phyloP scores from a whole-genome alignment of 2,113 vertebrate genomes.

The Nesogale talazaci region DNA sequence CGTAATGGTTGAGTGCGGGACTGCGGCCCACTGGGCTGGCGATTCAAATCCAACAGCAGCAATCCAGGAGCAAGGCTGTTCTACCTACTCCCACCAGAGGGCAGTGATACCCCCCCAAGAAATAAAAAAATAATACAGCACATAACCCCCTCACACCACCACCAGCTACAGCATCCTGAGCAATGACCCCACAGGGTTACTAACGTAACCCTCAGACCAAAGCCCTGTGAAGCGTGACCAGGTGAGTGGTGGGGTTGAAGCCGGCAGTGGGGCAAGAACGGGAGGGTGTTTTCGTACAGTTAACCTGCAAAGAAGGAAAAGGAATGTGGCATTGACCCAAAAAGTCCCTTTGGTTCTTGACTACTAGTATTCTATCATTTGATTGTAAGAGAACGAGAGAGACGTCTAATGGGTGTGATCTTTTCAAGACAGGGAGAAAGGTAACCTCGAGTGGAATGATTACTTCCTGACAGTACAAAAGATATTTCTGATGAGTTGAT shows the following conservation, averaged over 20 bases:
- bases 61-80: no score
- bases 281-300: conserved; percentile 26
- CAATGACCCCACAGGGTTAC: background rate
- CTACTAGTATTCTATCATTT: background rate
- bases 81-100: no score
- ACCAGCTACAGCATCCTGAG: background rate
- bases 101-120: no score
- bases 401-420: background rate
- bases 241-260: background rate
- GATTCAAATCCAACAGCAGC: no score
- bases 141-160: background rate
- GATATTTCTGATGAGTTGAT: background rate
- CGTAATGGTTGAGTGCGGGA: no score
- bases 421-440: conserved; percentile 28
- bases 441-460: background rate
- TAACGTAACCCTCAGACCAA: background rate
- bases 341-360: background rate
- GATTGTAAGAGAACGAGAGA: background rate
- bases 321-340: background rate
- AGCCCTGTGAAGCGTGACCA: background rate
- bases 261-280: background rate
- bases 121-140: conserved; percentile 36
- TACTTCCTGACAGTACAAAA: background rate
- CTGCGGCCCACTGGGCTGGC: no score
- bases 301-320: background rate